These are phyloP conservation scores for Spinus olivaceus DNA, from an alignment of 2,797 vertebrate genomes.

Conservation along the genomic window DNA sequence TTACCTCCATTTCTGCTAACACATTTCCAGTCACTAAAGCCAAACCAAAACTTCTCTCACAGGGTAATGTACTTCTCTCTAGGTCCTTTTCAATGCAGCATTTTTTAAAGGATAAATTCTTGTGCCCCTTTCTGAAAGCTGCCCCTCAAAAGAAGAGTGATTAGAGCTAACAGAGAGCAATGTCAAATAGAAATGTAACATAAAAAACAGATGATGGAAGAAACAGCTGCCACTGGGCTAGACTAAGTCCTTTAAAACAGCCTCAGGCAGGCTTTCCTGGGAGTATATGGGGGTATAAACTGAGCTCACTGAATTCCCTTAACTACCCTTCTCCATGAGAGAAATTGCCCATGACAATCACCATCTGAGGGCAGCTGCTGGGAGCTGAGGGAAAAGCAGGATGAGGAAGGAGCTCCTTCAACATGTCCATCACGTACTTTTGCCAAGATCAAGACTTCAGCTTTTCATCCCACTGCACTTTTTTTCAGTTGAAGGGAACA, in stretches of 20 bases:
- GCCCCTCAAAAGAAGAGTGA: background rate
- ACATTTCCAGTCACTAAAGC: background rate
- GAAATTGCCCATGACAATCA: background rate
- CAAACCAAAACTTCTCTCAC: background rate
- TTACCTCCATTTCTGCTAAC: background rate
- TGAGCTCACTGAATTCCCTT: background rate
- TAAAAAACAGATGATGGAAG: conserved; percentile 6
- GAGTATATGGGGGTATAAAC: background rate
- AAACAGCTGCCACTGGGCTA: conserved; percentile 3
- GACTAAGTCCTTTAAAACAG: background rate
- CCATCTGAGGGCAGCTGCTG: background rate
- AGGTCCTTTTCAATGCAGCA: background rate
- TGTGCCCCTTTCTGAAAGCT: background rate
- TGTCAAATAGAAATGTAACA: background rate
- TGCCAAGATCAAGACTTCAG: background rate
- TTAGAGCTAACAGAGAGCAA: background rate
- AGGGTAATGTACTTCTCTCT: background rate
- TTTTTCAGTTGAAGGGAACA: background rate
- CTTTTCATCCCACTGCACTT: background rate
- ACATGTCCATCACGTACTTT: background rate
- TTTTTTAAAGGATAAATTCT: background rate
- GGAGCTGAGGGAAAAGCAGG: background rate
- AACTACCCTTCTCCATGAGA: background rate
- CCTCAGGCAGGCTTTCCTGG: background rate
- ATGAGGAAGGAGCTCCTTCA: background rate